A percentile compares a stretch with the other conserved stretches of the same genome.
Conservation (phyloP, 2,888 invertebrate species). For the Philereme transversata region DNA sequence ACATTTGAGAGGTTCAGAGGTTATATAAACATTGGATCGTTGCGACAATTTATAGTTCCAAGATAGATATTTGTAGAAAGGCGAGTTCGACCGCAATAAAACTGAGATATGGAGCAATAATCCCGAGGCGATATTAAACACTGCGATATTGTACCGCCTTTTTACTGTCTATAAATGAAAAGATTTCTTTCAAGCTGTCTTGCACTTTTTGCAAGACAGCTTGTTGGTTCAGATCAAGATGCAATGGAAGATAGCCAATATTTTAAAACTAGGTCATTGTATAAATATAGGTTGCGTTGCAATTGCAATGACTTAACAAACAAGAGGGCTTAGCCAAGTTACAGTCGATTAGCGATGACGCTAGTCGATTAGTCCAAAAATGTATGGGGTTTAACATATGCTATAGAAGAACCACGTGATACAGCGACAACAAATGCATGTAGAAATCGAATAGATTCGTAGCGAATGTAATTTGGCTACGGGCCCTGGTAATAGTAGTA, state of each 20-base stretch:
- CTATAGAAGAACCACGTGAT: too few species aligned
- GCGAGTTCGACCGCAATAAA: conserved; percentile 39
- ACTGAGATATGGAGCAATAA: conserved; percentile 46
- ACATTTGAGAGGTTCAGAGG: conserved; percentile 3
- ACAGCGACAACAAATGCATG: too few species aligned
- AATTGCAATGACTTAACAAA: too few species aligned
- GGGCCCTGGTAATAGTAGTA: too few species aligned
- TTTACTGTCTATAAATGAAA: conserved; percentile 4
- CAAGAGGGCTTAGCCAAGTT: too few species aligned
- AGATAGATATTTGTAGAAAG: conserved; percentile 13
- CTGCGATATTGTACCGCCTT: conserved; percentile 3
- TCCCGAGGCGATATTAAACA: conserved; percentile 20
- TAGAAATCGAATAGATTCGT: too few species aligned
- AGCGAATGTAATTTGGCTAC: too few species aligned
- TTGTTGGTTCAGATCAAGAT: conserved; percentile 1
- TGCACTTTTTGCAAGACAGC: conserved; percentile 2
- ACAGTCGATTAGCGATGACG: too few species aligned
- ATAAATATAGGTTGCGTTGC: too few species aligned
- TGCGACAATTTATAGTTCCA: conserved; percentile 5
- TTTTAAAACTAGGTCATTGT: conserved; percentile 1
- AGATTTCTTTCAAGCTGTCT: neutral
- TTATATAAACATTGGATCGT: conserved; percentile 1
- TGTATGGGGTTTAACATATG: too few species aligned
- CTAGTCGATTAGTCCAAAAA: too few species aligned
- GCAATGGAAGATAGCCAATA: conserved; percentile 18